Evolutionary conservation across 2,797 vertebrate species (phyloP).

Genomic region (Falco cherrug): DNA sequence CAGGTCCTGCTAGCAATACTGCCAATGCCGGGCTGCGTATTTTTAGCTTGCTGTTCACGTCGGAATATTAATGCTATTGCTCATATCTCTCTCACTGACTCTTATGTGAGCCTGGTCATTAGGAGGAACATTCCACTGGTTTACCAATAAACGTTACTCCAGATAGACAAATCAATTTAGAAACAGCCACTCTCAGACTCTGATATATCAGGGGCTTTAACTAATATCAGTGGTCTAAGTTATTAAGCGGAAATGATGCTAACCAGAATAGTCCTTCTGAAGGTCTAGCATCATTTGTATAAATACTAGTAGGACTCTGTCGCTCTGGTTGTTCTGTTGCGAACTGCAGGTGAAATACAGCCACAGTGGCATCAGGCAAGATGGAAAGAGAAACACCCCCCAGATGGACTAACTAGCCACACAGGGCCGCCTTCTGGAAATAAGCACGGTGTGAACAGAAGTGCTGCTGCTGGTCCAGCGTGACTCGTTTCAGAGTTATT

Average conservation of each 20-base stretch:
- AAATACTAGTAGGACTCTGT: background rate
- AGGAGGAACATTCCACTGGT: background rate
- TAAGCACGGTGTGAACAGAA: background rate
- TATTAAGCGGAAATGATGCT: background rate
- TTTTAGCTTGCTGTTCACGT: background rate
- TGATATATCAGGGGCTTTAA: background rate
- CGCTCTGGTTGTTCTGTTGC: background rate
- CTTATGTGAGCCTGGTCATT: background rate
- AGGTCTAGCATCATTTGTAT: background rate
- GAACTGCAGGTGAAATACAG: background rate
- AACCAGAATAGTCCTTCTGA: background rate
- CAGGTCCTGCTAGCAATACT: background rate
- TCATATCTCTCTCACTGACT: background rate
- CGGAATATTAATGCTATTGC: background rate
- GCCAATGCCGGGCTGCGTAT: background rate
- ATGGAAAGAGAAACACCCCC: background rate
- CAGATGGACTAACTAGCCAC: background rate
- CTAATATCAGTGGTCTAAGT: background rate
- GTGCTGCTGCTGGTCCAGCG: background rate
- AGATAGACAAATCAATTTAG: background rate
- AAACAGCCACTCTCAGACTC: background rate
- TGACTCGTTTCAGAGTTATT: accelerated
- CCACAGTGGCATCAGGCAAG: background rate
- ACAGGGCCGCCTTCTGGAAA: background rate
- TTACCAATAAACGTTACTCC: background rate